phyloP scores from a whole-genome alignment of 2,888 invertebrate genomes.

The Cheilosia vernalis region DNA sequence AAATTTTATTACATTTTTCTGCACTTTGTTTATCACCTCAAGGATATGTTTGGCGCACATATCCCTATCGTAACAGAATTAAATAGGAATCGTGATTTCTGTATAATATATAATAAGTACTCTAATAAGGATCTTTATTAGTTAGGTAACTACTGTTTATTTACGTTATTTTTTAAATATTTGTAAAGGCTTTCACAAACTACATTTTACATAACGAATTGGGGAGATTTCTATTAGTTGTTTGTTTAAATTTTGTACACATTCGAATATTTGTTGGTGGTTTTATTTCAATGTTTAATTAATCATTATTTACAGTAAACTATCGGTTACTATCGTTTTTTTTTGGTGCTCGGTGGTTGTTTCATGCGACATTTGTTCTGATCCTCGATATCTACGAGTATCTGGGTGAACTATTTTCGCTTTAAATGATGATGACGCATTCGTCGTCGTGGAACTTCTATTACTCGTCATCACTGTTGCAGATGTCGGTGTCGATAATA shows the following conservation, averaged over 20 bases:
- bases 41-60: no score
- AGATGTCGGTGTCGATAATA: constrained; percentile 47
- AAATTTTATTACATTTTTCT: no score
- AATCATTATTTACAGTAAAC: constrained; percentile 51
- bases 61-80: no score
- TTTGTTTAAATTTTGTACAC: constrained; percentile 63
- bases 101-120: neutral
- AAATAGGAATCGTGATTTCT: no score
- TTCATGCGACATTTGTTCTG: constrained; percentile 5
- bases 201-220: constrained; percentile 56
- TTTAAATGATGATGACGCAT: constrained; percentile 3
- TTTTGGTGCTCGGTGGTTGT: constrained; percentile 46
- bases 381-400: neutral
- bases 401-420: neutral
- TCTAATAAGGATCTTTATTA: neutral
- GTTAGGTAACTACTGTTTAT: neutral
- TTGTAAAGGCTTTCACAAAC: constrained; percentile 3
- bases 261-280: constrained; percentile 76
- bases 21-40: no score
- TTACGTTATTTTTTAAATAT: neutral
- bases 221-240: no score
- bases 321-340: constrained; percentile 58
- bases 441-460: constrained; percentile 17
- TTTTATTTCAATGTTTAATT: constrained; percentile 37
- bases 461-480: constrained; percentile 30